These are phyloP conservation scores for Xenus cinereus DNA, from an alignment of 2,113 vertebrate genomes.

Conservation along the genomic window DNA sequence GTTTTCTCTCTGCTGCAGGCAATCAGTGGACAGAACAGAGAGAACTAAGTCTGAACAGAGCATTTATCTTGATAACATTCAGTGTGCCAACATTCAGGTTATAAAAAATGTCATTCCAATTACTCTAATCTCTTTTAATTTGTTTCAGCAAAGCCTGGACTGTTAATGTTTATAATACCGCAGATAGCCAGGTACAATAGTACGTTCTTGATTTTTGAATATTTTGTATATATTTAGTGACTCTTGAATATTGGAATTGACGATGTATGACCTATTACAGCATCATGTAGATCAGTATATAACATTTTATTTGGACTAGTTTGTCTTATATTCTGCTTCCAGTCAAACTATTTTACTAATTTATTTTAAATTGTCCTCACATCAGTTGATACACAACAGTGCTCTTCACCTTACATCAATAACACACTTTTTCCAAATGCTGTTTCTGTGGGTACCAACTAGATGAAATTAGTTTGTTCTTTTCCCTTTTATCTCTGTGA, in stretches of 20 bases:
- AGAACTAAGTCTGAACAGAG: background rate
- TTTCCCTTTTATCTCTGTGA: background rate
- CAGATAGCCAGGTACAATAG: background rate
- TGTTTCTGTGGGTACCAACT: background rate
- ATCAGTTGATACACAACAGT: background rate
- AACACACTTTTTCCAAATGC: background rate
- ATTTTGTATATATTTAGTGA: background rate
- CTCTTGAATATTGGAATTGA: background rate
- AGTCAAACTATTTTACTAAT: background rate
- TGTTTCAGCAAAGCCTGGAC: background rate
- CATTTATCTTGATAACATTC: constrained; percentile 1
- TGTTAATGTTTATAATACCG: background rate
- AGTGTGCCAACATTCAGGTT: background rate
- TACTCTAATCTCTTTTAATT: constrained; percentile 7
- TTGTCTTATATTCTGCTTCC: background rate
- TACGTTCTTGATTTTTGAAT: background rate
- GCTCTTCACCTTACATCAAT: background rate
- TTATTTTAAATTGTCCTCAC: background rate
- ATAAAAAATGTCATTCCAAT: constrained; percentile 32
- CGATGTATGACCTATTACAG: background rate
- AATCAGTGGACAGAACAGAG: background rate
- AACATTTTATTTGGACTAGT: background rate
- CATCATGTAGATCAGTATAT: background rate
- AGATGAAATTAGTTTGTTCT: background rate
- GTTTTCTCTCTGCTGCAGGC: background rate